phyloP scores from a whole-genome alignment of 2,113 vertebrate species.

The Taurulus bubalis region DNA sequence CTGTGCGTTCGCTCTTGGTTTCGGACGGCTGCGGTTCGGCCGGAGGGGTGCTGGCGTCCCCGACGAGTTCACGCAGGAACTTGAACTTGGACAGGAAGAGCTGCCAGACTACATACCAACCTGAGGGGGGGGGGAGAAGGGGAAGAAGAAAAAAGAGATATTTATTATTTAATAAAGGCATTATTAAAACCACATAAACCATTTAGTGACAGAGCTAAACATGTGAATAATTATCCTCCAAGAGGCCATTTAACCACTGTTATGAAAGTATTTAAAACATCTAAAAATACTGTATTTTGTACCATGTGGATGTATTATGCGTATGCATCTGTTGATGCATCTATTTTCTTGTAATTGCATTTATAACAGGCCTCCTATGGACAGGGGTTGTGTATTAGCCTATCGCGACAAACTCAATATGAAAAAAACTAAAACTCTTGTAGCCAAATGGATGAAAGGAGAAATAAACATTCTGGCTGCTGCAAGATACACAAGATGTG shows the following conservation, averaged over 20 bases:
- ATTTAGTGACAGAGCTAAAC: not conserved
- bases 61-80: constrained; percentile 95
- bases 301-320: too few species aligned
- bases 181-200: not conserved
- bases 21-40: constrained; percentile 89
- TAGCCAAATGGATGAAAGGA: too few species aligned
- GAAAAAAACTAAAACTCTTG: too few species aligned
- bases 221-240: not conserved
- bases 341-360: too few species aligned
- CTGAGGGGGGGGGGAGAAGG: constrained; percentile 73
- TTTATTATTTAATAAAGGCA: not conserved
- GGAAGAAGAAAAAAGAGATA: not conserved
- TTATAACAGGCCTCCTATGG: too few species aligned
- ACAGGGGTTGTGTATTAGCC: too few species aligned
- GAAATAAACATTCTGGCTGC: too few species aligned
- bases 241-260: too few species aligned
- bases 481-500: not conserved
- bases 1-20: constrained; percentile 83
- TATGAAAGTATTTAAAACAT: too few species aligned
- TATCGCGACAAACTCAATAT: too few species aligned
- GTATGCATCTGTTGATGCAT: too few species aligned
- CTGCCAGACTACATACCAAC: constrained; percentile 99
- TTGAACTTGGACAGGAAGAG: constrained; percentile 99
- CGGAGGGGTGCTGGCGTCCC: constrained; percentile 91
- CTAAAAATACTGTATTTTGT: too few species aligned